phyloP scores from a whole-genome alignment of 23 tunicate genomes.

The Corella eumyota region DNA sequence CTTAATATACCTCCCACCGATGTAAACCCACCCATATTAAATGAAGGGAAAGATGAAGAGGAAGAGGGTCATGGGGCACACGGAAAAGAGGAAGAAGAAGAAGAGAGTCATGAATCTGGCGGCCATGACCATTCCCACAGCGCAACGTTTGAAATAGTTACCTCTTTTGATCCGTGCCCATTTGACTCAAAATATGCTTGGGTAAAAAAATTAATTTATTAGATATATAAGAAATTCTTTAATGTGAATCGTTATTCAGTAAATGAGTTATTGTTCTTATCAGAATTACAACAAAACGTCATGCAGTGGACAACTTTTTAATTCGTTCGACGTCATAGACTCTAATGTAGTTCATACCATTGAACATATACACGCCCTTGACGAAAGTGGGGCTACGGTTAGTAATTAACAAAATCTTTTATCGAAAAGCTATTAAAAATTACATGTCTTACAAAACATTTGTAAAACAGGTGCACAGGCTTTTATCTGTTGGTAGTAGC shows the following conservation, averaged over 20 bases:
- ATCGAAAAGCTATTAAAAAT: background rate
- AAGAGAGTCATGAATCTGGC: background rate
- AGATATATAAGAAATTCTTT: too few species aligned
- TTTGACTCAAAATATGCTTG: slow-evolving; percentile 24
- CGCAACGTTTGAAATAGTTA: slow-evolving; percentile 12
- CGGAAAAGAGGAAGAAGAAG: too few species aligned
- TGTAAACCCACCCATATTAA: background rate
- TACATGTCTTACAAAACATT: background rate
- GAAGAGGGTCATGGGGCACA: background rate
- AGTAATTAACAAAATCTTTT: background rate
- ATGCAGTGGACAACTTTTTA: slow-evolving; percentile 6
- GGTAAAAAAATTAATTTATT: slow-evolving; percentile 9
- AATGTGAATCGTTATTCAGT: too few species aligned
- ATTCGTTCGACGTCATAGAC: slow-evolving; percentile 1
- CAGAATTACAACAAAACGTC: slow-evolving; percentile 18
- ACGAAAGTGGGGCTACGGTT: slow-evolving; percentile 2
- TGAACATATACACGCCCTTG: slow-evolving; percentile 29
- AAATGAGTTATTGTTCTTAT: background rate
- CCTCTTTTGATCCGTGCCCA: slow-evolving; percentile 38
- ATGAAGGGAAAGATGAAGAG: background rate
- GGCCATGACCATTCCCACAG: slow-evolving; percentile 1
- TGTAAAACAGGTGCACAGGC: slow-evolving; percentile 15
- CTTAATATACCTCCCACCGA: background rate
- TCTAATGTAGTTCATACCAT: slow-evolving; percentile 28
- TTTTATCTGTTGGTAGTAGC: slow-evolving; percentile 34